Evolutionary conservation across 2,797 vertebrate species (phyloP), one percentile per base, ranked within the genome.

Genomic region (Bryconaethiops microstoma): DNA sequence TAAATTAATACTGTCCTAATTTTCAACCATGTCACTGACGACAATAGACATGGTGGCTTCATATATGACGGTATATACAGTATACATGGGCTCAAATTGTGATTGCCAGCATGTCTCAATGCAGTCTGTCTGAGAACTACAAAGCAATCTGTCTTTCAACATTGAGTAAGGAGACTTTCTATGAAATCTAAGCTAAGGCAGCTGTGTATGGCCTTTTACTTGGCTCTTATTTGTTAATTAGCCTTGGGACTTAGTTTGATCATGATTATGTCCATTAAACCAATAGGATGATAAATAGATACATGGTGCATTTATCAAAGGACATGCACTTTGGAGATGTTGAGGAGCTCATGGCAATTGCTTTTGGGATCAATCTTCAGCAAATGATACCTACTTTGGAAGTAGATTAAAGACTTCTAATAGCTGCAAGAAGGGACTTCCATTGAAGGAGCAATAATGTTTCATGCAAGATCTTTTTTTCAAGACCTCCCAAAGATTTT

Each of bases 381-480:
- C 63, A 75, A 80, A 60, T 75, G 54, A 69, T 40, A 59, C 17
- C 42, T 45, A 75, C 25, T 75, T 21, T 69, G 54, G 55, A 50
- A 70, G 52, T 73, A 74, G 79, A 81, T 81, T 76, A 71, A 76
- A 81, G 65, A 65, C 40, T 75, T 68, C 62, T 73, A 55, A 71
- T 45, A 55, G 50, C 60, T 25, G 8, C 54, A 54, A 23, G 35
- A 76, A 52, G 19, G 5, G 13, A 42, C 63, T 39, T 6, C 13
- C 12, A 17, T 25, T 68, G 25, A 62, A 70, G 16, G 12, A 5
- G 45, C 1, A 35, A 17, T 40, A 54, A 48, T 74, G 67, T 65
- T 59, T 29, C 69, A 54, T 50, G 42, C 14, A 52, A 52, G 3
- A 6, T n/a, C 23, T 69, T 68, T 25, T 48, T 48, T 68, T 2